Conservation (phyloP, 2,888 invertebrate genomes). For the Orchesellides sinensis region DNA sequence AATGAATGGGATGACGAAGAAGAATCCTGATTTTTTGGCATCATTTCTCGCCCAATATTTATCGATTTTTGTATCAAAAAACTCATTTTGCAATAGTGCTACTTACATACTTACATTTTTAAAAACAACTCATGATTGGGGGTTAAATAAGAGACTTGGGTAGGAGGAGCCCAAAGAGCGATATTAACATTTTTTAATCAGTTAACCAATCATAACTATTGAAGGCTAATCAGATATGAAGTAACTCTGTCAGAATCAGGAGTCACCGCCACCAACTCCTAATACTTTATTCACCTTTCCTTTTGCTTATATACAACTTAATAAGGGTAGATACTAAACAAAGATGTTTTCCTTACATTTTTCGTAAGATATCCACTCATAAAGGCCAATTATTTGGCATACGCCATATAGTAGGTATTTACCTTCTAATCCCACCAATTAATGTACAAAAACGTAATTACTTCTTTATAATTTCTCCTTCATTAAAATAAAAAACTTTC, state of each 20-base stretch:
- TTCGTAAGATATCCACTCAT: too few relatives aligned
- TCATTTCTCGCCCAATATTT: conserved; percentile 46
- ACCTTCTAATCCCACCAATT: too few relatives aligned
- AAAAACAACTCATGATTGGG: neutral
- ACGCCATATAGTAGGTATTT: too few relatives aligned
- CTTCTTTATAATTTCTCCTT: too few relatives aligned
- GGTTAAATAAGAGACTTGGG: conserved; percentile 1
- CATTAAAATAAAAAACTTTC: too few relatives aligned
- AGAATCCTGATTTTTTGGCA: conserved; percentile 50
- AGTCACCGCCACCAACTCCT: too few relatives aligned
- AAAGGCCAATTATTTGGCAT: too few relatives aligned
- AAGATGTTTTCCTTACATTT: too few relatives aligned
- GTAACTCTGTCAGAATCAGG: conserved; percentile 5
- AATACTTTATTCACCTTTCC: too few relatives aligned
- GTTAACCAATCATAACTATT: neutral
- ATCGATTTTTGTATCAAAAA: conserved; percentile 35
- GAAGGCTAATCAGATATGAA: neutral
- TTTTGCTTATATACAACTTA: too few relatives aligned
- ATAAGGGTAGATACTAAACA: too few relatives aligned
- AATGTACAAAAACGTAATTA: too few relatives aligned
- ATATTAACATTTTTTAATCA: neutral
- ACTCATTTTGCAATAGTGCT: conserved; percentile 25
- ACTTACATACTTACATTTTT: conserved; percentile 50
- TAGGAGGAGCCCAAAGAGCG: neutral
- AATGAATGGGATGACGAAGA: conserved; percentile 52